Conservation (phyloP, 2,888 invertebrate genomes). For the Dastarcus helophoroides region DNA sequence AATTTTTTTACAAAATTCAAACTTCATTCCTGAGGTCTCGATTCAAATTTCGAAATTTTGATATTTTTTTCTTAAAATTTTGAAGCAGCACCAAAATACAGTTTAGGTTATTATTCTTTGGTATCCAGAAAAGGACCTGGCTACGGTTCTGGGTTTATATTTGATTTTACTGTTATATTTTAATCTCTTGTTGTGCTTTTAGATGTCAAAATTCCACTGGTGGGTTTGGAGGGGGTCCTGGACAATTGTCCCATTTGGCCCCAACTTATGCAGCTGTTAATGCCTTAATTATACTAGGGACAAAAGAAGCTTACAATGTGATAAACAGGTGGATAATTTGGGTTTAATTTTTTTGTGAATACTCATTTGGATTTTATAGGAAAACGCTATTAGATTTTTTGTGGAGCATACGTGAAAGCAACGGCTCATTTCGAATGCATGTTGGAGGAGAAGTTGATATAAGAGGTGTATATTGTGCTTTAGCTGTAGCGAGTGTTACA, state of each 20-base stretch:
- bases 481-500: constrained; percentile 78
- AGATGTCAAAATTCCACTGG: constrained; percentile 70
- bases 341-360: constrained; percentile 2
- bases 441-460: constrained; percentile 88
- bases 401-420: constrained; percentile 59
- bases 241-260: constrained; percentile 86
- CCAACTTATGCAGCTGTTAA: constrained; percentile 96
- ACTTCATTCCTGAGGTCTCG: too few relatives aligned
- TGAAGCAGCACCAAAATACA: too few relatives aligned
- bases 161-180: neutral
- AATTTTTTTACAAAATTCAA: too few relatives aligned
- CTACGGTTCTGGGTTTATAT: neutral
- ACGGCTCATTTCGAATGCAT: constrained; percentile 91
- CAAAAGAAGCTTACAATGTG: constrained; percentile 66
- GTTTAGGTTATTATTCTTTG: too few relatives aligned
- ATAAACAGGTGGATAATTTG: constrained; percentile 62
- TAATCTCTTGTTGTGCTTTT: constrained; percentile 34
- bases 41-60: too few relatives aligned
- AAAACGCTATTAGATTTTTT: constrained; percentile 65
- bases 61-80: too few relatives aligned
- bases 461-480: constrained; percentile 93
- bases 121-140: too few relatives aligned
- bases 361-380: constrained; percentile 33
- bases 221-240: constrained; percentile 91
- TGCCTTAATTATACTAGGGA: constrained; percentile 79